phyloP scores from a whole-genome alignment of 2,797 vertebrate species.

The Philypnodon macrostomus region DNA sequence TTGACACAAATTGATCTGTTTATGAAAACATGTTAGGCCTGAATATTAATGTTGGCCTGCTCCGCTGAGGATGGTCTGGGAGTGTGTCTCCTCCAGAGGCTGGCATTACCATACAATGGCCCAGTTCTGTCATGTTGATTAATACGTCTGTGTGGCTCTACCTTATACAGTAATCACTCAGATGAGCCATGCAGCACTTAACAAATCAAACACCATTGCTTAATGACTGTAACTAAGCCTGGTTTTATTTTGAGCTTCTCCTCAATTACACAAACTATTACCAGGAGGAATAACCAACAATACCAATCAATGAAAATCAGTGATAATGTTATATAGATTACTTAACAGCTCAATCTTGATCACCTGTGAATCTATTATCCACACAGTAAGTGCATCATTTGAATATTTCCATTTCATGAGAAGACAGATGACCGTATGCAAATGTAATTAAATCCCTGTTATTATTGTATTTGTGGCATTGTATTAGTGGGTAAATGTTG shows the following conservation, averaged over 20 bases:
- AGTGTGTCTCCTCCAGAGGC: constrained; percentile 72
- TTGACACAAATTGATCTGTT: constrained; percentile 29
- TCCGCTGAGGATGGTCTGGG: constrained; percentile 71
- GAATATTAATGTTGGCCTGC: constrained; percentile 73
- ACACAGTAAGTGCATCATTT: not conserved
- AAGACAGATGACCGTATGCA: not conserved
- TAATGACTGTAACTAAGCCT: constrained; percentile 82
- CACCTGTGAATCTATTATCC: too few species aligned
- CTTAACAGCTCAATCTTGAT: not conserved
- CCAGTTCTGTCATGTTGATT: constrained; percentile 92
- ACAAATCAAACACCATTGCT: constrained; percentile 83
- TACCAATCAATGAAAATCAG: constrained; percentile 3
- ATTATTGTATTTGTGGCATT: too few species aligned
- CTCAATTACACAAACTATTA: constrained; percentile 7
- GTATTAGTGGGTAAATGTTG: too few species aligned
- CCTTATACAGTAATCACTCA: constrained; percentile 87
- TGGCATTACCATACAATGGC: constrained; percentile 84
- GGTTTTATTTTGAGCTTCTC: constrained; percentile 56
- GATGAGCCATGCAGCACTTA: constrained; percentile 83
- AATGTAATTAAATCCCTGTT: not conserved
- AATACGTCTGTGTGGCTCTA: constrained; percentile 86
- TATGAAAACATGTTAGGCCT: constrained; percentile 24
- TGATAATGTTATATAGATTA: not conserved
- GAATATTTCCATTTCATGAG: not conserved
- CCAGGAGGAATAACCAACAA: not conserved